Evolutionary conservation across 2,113 vertebrate genomes (phyloP).

Genomic region (Desmodus rotundus): DNA sequence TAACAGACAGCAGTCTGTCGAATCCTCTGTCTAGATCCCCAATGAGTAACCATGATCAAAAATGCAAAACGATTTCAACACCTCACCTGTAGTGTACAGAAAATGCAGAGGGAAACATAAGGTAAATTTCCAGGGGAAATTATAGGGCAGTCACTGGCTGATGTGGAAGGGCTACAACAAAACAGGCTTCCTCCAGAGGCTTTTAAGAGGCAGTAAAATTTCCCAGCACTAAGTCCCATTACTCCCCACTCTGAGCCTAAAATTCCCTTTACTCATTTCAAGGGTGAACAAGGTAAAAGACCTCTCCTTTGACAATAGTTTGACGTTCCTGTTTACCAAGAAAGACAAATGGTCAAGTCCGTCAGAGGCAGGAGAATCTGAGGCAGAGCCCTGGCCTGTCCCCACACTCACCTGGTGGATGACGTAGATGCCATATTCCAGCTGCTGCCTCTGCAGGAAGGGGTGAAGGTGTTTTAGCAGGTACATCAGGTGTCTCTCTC

Average conservation of each 20-base stretch:
- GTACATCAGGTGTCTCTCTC: constrained; percentile 93
- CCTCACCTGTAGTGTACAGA: fast-evolving
- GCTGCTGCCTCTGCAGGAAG: constrained; percentile 94
- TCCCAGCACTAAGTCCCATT: not conserved
- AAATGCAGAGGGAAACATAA: not conserved
- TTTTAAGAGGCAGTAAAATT: not conserved
- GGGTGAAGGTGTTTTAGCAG: constrained; percentile 93
- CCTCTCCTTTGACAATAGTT: not conserved
- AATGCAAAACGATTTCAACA: not conserved
- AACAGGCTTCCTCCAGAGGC: not conserved
- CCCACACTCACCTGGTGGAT: constrained; percentile 91
- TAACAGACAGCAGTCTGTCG: not conserved
- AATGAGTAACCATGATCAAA: not conserved
- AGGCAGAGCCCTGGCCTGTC: not conserved
- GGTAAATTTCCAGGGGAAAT: not conserved
- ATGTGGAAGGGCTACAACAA: not conserved
- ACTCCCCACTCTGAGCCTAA: not conserved
- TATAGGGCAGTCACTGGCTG: not conserved
- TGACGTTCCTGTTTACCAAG: not conserved
- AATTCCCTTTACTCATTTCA: not conserved
- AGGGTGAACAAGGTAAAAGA: not conserved
- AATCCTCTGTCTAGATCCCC: not conserved
- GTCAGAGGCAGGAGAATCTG: not conserved
- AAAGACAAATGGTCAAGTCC: not conserved
- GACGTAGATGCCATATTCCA: constrained; percentile 93